Evolutionary conservation across 2,113 vertebrate genomes (phyloP), one percentile per base, ranked within the genome.

Genomic region (Aptenodytes forsteri): DNA sequence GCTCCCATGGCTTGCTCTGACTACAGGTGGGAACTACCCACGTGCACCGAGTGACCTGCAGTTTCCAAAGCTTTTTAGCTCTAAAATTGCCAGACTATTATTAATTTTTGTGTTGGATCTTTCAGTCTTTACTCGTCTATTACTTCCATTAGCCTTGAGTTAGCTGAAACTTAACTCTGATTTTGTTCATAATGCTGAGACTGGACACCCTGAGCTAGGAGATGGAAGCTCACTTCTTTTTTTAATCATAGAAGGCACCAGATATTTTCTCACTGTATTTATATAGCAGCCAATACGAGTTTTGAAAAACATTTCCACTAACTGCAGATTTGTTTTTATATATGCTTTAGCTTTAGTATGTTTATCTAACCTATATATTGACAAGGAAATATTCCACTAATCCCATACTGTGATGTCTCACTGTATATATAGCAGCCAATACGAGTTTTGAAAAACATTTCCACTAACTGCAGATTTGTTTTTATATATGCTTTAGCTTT

Each of bases 231-330:
- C 93, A 80, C 86, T 91, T 91, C 29, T 94, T 77, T 9, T 92
- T 96, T 97, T 85, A 93, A 96, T 97, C 80, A 27, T 97, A 77
- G 54, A 93, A 97, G 96, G 92, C 56, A 94, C 94, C 95, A 97
- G 97, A 95, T 97, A 97, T 98, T 97, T 98, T 97, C 97, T 98
- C 91, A 82, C 93, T 97, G 87, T 97, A 96, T 98, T 97, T 98
- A 94, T 91, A 83, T 90, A 96, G 92, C 93, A 97, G 97, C 95
- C 97, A 93, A 91, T 96, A 87, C 89, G 97, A 97, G 93, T 97
- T 98, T 98, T 97, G 94, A 93, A 95, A 98, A 97, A 81, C 58
- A 46, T 46, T 90, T 54, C 42, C 25, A 50, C 40, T 87, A 89
- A 95, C 54, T 75, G 79, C 91, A 95, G 80, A 77, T 93, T 90